Evolutionary conservation across 2,113 vertebrate genomes (phyloP), one percentile per base, ranked within the genome.

Genomic region (Pelecanoides urinatrix): DNA sequence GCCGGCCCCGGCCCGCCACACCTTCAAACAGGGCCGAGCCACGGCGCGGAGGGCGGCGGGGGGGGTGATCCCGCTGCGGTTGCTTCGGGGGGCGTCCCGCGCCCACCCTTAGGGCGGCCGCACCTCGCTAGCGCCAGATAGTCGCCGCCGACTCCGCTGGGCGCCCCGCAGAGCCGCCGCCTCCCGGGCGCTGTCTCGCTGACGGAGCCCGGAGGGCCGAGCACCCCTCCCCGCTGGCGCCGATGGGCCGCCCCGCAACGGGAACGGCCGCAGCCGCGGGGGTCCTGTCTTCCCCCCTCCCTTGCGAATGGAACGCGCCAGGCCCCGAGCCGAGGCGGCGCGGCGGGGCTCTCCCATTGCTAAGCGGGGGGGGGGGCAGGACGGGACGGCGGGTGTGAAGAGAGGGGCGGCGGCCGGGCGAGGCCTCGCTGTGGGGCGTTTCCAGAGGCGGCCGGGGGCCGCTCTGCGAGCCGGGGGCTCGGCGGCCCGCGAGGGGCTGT

Each of bases 141-240:
- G 4, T 4, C 2, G 3, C 11, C 8, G 2, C 1, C 16, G 7
- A n/a, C 21, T 22, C 59, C 32, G 16, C n/a, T 5, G 49, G 16
- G 7, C 20, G 13, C 26, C 16, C 15, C 8, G 26, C 32, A 10
- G 19, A 36, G 70, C 40, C 66, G 21, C 40, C 29, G 16, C 6
- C 6, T 17, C 14, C 25, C 13, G 15, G 6, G 6, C 1, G 25
- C 10, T 27, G 23, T 36, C 10, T 20, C 55, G 21, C 34, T 42
- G 4, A 16, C 2, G 15, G 17, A 67, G 45, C 23, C 6, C 11
- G 9, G 16, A 7, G 4, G 17, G 5, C 2, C 6, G 10, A 13
- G 1, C 10, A 18, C 29, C 16, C 70, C 77, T 10, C 44, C 25
- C 10, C 49, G 10, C 26, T 13, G 29, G 40, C 3, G 14, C 16